Percentiles rank a stretch among this genome's conserved stretches.
Conservation (phyloP, 2,888 invertebrate genomes). For the Isoperla grammatica region DNA sequence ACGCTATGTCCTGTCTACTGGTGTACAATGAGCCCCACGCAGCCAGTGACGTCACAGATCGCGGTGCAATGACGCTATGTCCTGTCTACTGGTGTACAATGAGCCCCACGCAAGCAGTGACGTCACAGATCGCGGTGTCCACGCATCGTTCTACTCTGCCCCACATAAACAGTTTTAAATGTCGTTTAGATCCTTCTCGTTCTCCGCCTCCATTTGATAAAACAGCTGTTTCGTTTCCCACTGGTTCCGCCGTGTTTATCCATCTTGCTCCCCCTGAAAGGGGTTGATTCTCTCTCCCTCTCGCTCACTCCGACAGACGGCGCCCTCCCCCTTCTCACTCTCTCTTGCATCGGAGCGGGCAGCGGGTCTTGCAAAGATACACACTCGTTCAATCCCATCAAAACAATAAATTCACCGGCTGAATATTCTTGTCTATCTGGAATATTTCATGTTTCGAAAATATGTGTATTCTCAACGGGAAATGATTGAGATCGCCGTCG, state of each 20-base stretch:
- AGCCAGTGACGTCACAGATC: no score
- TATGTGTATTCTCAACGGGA: slow-evolving; percentile 1
- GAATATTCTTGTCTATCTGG: slow-evolving; percentile 8
- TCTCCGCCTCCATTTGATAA: slow-evolving; percentile 17
- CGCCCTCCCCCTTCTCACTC: background rate
- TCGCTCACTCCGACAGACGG: background rate
- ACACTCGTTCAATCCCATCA: background rate
- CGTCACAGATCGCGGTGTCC: no score
- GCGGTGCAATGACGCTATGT: no score
- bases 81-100: no score
- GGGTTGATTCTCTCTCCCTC: slow-evolving; percentile 1
- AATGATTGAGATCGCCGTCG: no score
- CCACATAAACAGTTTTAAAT: no score
- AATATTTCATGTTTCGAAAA: slow-evolving; percentile 8
- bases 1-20: no score
- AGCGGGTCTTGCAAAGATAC: background rate
- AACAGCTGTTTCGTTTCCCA: slow-evolving; percentile 26
- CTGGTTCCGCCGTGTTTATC: slow-evolving; percentile 28
- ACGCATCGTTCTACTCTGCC: no score
- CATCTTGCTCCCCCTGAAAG: slow-evolving; percentile 17
- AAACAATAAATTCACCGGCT: slow-evolving; percentile 11
- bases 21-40: no score
- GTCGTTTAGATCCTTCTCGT: background rate
- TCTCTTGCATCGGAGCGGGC: background rate
- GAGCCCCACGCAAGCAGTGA: no score